These are phyloP conservation scores for Choristoneura rosaceana DNA, from an alignment of 2,888 invertebrate genomes.

Conservation along the genomic window DNA sequence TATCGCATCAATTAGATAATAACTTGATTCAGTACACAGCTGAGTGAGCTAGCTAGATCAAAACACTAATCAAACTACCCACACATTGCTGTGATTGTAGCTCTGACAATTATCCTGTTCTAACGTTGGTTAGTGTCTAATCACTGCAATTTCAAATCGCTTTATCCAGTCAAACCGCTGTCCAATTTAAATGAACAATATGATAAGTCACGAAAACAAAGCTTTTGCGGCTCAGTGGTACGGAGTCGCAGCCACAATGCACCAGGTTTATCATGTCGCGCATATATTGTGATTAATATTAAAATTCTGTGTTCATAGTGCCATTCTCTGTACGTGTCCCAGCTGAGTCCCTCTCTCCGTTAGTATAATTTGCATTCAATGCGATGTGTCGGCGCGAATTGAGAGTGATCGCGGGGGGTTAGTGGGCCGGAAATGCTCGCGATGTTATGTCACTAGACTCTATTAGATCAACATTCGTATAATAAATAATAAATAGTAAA, in stretches of 20 bases:
- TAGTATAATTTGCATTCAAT: conserved; percentile 61
- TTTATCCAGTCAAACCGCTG: conserved; percentile 3
- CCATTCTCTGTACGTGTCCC: conserved; percentile 38
- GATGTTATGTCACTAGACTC: conserved; percentile 22
- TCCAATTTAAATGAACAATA: conserved; percentile 21
- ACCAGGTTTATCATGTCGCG: conserved; percentile 33
- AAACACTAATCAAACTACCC: conserved; percentile 16
- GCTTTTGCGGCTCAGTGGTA: conserved; percentile 27
- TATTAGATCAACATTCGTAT: conserved; percentile 26
- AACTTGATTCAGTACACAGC: background rate
- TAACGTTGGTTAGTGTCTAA: conserved; percentile 8
- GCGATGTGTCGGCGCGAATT: conserved; percentile 48
- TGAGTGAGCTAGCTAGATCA: background rate
- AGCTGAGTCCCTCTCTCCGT: conserved; percentile 26
- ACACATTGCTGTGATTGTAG: background rate
- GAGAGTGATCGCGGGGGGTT: conserved; percentile 44
- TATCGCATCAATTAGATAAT: background rate
- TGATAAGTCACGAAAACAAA: conserved; percentile 3
- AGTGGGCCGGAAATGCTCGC: conserved; percentile 39
- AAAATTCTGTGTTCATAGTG: conserved; percentile 45
- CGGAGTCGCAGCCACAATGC: background rate
- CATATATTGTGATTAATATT: conserved; percentile 45
- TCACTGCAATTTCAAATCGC: conserved; percentile 4
- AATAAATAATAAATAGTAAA: too few species aligned
- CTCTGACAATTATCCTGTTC: background rate